Evolutionary conservation across 1,140 invertebrate species (phyloP).

Genomic region (Penaeus vannamei): DNA sequence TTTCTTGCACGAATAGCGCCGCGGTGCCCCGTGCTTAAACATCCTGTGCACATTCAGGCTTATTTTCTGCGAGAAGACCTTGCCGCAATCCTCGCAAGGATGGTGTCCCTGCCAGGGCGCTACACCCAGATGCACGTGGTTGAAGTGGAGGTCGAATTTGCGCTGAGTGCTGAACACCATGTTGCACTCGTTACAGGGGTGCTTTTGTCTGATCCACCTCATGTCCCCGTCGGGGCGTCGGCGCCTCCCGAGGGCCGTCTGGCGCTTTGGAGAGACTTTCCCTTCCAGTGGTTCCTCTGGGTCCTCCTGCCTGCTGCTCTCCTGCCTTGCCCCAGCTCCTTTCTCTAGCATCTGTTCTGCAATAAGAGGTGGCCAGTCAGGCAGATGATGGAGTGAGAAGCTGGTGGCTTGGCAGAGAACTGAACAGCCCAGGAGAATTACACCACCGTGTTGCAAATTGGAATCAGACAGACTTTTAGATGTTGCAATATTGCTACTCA

Average conservation of each 20-base stretch:
- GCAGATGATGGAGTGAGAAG: constrained; percentile 1
- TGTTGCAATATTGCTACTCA: no score
- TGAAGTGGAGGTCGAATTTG: constrained; percentile 55
- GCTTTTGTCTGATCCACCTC: constrained; percentile 49
- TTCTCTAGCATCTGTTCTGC: constrained; percentile 10
- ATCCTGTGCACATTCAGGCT: constrained; percentile 55
- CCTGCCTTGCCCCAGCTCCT: constrained; percentile 1
- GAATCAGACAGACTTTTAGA: no score
- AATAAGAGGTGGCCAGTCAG: constrained; percentile 4
- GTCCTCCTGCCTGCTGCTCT: constrained; percentile 6
- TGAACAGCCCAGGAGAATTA: no score
- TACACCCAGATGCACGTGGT: constrained; percentile 48
- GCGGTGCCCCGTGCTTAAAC: constrained; percentile 57
- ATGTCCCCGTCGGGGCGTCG: constrained; percentile 35
- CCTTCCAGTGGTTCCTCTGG: background rate
- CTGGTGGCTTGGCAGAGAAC: background rate
- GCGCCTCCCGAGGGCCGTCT: background rate
- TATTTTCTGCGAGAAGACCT: constrained; percentile 52
- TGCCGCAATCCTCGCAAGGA: constrained; percentile 47
- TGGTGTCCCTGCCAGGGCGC: constrained; percentile 50
- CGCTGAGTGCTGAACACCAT: constrained; percentile 51
- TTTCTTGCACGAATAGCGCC: constrained; percentile 47
- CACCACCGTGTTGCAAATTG: no score
- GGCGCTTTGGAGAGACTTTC: background rate
- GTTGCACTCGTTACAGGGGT: constrained; percentile 43